Evolutionary conservation across 2,113 vertebrate species (phyloP), one percentile per base, ranked within the genome.

Genomic region (Grammomys surdaster): DNA sequence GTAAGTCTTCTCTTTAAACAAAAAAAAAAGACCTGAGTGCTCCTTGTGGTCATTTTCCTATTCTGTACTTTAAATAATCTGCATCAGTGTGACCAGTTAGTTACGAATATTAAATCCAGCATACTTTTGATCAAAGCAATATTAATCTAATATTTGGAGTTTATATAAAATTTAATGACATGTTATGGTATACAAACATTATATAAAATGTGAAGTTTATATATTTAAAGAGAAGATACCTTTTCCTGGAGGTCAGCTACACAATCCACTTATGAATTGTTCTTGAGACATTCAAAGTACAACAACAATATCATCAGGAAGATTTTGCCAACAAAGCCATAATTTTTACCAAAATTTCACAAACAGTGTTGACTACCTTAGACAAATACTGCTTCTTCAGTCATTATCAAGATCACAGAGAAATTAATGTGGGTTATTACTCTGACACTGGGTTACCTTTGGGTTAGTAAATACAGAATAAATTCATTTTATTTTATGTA

Each of bases 261-360:
- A 56, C 0, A 8, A 51, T 8, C 33, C 0, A 24, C 51, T 85
- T 58, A 7, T 31, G 1, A 8, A 58, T 33, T 67, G 1, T 13
- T 28, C 40, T 3, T 28, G 1, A 0, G 5, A 91, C n/a, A 20
- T n/a, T 51, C 31, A 7, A 6, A 20, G 17, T 26, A 81, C 11
- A 46, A 86, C 1, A 19, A 1, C 20, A 86, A 24, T 72, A 0
- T 65, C 4, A 87, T 3, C 14, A 51, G 73, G 14, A 17, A 0
- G 7, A 40, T 88, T 75, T 36, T 5, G 20, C 19, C 28, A 65
- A 51, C 31, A 88, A 46, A 88, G 7, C 1, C 1, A 82, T 82
- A 93, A 28, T n/a, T 58, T 54, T 46, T 51, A 87, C 16, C 76
- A 1, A 0, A 1, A 2, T 1, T 76, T 88, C 13, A 28, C 8